phyloP scores from a whole-genome alignment of 2,888 invertebrate species.

The Scaptodrosophila latifasciaeformis region DNA sequence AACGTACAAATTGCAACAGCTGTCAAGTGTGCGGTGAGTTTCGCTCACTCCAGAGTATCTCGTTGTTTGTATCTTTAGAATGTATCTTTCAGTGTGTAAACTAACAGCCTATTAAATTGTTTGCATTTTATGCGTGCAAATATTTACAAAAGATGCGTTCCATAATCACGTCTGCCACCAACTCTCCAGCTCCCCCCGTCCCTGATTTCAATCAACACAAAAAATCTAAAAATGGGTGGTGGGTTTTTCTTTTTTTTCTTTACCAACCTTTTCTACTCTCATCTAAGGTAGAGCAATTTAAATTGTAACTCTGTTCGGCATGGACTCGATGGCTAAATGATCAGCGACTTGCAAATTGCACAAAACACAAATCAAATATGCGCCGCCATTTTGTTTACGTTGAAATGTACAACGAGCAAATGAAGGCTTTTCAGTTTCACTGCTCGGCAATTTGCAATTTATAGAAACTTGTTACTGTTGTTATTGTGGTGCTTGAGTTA shows the following conservation, averaged over 20 bases:
- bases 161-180: slow-evolving; percentile 15
- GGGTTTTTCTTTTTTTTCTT: neutral
- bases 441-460: slow-evolving; percentile 34
- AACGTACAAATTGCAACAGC: slow-evolving; percentile 68
- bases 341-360: slow-evolving; percentile 50
- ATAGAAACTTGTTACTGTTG: slow-evolving; percentile 20
- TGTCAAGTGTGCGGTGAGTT: slow-evolving; percentile 61
- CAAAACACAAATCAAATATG: slow-evolving; percentile 34
- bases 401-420: slow-evolving; percentile 49
- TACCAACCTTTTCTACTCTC: slow-evolving; percentile 5
- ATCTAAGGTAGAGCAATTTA: slow-evolving; percentile 49
- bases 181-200: neutral
- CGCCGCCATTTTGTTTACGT: slow-evolving; percentile 61
- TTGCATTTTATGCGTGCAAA: slow-evolving; percentile 59
- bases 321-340: slow-evolving; percentile 60
- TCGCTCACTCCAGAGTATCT: slow-evolving; percentile 1
- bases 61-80: neutral
- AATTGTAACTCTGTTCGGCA: too few relatives aligned
- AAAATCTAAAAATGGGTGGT: too few relatives aligned
- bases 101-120: slow-evolving; percentile 69
- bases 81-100: slow-evolving; percentile 25
- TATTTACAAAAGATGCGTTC: slow-evolving; percentile 60
- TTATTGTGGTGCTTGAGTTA: slow-evolving; percentile 31
- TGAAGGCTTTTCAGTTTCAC: neutral
- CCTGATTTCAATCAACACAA: too few relatives aligned